Percentiles rank a stretch among this genome's conserved stretches.
Evolutionary conservation across 2,888 invertebrate species (phyloP).

Genomic region (Spodoptera littoralis): DNA sequence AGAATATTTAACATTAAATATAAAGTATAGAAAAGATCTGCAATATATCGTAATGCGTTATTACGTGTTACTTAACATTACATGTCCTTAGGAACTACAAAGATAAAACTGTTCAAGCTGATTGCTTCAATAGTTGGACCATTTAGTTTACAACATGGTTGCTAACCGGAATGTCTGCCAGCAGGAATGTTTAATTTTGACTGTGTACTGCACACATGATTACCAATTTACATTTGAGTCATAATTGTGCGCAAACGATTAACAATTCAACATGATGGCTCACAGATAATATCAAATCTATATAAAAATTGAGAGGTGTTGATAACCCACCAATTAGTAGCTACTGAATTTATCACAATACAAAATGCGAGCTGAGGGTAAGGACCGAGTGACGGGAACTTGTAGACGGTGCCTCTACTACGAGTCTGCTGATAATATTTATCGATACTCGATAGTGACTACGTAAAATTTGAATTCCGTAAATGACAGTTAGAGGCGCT

Average conservation of each 20-base stretch:
- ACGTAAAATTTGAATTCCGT: too few species aligned
- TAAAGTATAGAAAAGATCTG: conserved; percentile 60
- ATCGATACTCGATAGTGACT: too few species aligned
- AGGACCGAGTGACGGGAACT: too few species aligned
- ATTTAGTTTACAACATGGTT: conserved; percentile 25
- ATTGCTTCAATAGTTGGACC: conserved; percentile 38
- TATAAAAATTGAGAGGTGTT: conserved; percentile 1
- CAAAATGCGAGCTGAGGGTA: neutral
- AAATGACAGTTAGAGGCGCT: too few species aligned
- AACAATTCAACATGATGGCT: conserved; percentile 14
- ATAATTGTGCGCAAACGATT: conserved; percentile 20
- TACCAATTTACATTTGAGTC: conserved; percentile 1
- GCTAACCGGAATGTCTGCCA: conserved; percentile 36
- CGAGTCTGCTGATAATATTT: neutral
- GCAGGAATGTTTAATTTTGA: conserved; percentile 42
- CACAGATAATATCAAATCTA: conserved; percentile 11
- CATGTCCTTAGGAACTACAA: conserved; percentile 63
- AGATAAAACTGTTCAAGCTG: conserved; percentile 18
- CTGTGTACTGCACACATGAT: conserved; percentile 17
- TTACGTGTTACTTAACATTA: conserved; percentile 27
- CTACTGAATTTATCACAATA: conserved; percentile 12
- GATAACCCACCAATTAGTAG: conserved; percentile 2
- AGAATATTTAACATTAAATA: conserved; percentile 55
- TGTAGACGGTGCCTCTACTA: too few species aligned
- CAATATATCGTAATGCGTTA: conserved; percentile 41